phyloP scores from a whole-genome alignment of 2,113 vertebrate genomes.

The Actenoides hombroni region DNA sequence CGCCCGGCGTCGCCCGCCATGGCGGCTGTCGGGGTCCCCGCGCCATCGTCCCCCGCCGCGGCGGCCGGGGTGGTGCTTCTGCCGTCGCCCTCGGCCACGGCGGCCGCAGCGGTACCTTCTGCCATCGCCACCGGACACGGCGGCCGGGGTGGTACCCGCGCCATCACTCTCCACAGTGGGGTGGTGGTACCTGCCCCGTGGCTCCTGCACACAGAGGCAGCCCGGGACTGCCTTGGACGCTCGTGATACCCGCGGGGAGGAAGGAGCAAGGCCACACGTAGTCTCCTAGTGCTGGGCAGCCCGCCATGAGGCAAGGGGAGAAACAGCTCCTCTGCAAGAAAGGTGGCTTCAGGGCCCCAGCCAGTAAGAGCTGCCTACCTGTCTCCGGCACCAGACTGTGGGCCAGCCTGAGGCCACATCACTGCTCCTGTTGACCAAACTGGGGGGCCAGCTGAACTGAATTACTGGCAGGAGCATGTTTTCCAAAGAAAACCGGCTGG shows the following conservation, averaged over 20 bases:
- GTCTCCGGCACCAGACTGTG: accelerated
- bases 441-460: accelerated
- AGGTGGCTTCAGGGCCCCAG: accelerated
- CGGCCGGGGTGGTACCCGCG: accelerated
- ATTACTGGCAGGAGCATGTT: background rate
- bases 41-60: too few relatives aligned
- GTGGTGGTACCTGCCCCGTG: background rate
- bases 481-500: background rate
- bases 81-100: too few relatives aligned
- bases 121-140: accelerated
- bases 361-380: background rate
- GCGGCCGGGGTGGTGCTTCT: accelerated
- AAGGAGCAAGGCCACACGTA: accelerated
- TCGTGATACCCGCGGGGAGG: accelerated
- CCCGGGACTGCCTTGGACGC: background rate
- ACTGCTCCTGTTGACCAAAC: accelerated
- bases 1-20: background rate
- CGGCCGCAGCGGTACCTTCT: too few relatives aligned
- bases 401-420: accelerated
- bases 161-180: accelerated
- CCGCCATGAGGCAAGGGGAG: too few relatives aligned
- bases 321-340: background rate
- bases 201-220: background rate
- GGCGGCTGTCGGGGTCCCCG: background rate
- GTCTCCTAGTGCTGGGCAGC: too few relatives aligned